A percentile compares a stretch with the other conserved stretches of the same genome.
These are phyloP conservation scores for Amphiprion percula DNA, from an alignment of 2,113 vertebrate genomes.

Conservation along the genomic window DNA sequence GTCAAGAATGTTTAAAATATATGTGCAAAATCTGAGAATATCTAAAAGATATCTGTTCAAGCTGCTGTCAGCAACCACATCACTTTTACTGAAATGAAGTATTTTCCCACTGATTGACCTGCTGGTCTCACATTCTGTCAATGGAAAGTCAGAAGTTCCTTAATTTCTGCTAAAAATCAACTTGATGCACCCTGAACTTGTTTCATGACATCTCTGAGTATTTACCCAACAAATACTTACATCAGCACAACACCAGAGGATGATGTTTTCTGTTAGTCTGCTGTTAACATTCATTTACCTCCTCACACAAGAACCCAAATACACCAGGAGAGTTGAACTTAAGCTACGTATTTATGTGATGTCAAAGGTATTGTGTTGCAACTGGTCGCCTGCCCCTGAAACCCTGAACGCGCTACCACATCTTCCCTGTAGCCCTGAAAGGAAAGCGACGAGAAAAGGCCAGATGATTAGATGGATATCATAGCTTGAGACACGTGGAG, in stretches of 20 bases:
- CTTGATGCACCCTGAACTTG: not conserved
- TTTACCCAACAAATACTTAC: not conserved
- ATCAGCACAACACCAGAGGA: not conserved
- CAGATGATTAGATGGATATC: slow-evolving; percentile 71
- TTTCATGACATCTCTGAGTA: not conserved
- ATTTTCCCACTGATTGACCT: slow-evolving; percentile 4
- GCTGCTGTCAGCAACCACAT: not conserved
- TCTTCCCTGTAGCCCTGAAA: slow-evolving; percentile 36
- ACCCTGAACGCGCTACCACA: slow-evolving; percentile 39
- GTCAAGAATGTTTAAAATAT: too few relatives aligned
- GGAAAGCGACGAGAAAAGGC: slow-evolving; percentile 55
- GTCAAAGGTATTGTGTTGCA: slow-evolving; percentile 70
- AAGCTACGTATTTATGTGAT: not conserved
- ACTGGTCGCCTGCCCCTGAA: slow-evolving; percentile 58
- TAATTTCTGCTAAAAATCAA: too few relatives aligned
- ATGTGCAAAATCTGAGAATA: too few relatives aligned
- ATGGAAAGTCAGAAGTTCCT: too few relatives aligned
- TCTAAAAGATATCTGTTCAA: not conserved
- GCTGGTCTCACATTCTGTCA: not conserved
- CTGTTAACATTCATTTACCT: not conserved
- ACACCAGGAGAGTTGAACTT: not conserved
- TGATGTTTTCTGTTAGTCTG: not conserved
- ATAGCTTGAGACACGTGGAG: slow-evolving; percentile 69
- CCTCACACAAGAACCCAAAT: not conserved
- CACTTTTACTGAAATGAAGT: not conserved